Percentiles rank a stretch among this genome's conserved stretches.
Evolutionary conservation across 2,888 invertebrate species (phyloP).

Genomic region (Ophioninae sp.): DNA sequence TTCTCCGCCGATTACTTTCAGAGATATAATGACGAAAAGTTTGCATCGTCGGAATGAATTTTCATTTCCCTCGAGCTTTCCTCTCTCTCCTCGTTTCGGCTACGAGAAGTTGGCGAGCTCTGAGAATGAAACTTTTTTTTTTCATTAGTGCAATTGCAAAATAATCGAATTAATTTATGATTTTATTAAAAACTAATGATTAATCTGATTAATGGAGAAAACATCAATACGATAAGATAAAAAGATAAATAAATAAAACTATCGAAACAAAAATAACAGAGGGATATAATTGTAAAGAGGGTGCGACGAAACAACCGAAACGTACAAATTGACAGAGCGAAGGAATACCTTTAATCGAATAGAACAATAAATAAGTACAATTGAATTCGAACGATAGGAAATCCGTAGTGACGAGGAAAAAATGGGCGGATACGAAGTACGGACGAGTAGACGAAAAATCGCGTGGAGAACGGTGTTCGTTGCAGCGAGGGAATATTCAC

Average conservation of each 20-base stretch:
- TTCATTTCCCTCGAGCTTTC: background rate
- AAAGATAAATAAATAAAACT: too few relatives aligned
- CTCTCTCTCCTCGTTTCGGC: background rate
- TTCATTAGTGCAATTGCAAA: too few relatives aligned
- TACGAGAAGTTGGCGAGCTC: background rate
- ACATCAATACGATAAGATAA: too few relatives aligned
- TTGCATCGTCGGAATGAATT: background rate
- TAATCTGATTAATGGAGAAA: too few relatives aligned
- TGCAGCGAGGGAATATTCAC: conserved; percentile 30
- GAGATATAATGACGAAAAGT: background rate
- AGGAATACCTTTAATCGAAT: background rate
- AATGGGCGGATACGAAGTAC: background rate
- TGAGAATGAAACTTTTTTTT: too few relatives aligned
- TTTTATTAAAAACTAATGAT: too few relatives aligned
- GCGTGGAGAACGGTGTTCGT: background rate
- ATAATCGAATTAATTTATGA: too few relatives aligned
- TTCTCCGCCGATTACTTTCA: conserved; percentile 48
- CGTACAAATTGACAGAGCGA: too few relatives aligned
- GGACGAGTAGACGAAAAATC: background rate
- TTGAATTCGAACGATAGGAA: background rate
- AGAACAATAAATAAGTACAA: background rate
- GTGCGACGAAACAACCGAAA: too few relatives aligned
- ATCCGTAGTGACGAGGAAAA: background rate
- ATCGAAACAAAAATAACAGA: too few relatives aligned
- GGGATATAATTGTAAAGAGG: too few relatives aligned